Base-by-base conservation (phyloP, 2,797 vertebrate species). In the Melanotaenia pygmaea region DNA sequence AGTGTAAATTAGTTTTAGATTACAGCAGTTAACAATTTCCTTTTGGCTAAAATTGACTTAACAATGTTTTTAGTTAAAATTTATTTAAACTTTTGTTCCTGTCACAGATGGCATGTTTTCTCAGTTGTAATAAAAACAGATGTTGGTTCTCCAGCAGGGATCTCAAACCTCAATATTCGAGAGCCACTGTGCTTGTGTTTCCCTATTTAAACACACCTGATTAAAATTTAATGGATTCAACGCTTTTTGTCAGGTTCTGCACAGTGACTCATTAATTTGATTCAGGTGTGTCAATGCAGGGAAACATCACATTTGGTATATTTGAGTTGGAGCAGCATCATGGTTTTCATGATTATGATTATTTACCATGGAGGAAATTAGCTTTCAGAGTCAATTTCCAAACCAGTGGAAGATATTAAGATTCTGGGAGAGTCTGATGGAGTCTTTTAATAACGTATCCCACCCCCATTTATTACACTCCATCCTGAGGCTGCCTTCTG, bases 341-440 rank as follows among this genome's bases (percentile, higher is more conserved):
- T 14, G 59, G 51, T 28, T 58, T 18, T 69, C 59, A n/a, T 24
- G 22, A 58, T 62, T 26, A 26, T 51, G n/a, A 43, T 71, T 86
- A 79, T 87, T 88, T 81, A 75, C 67, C 35, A 38, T 70, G 69
- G 24, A 74, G 75, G 63, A 86, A 83, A 84, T 81, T 1, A 79
- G 59, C 75, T 86, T 83, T 82, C 67, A 74, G 14, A 64, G 26
- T 73, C 47, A 57, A 62, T 86, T 84, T 53, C 73, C 67, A 73
- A 76, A 62, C 34, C 43, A 61, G 47, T 60, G 67, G 80, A 89
- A 81, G 85, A 58, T 58, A 82, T 90, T 86, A 79, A 79, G 76
- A 86, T 83, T 57, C 60, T 74, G 67, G 14, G 32, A 2, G 54
- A 20, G 40, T 58, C 65, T 38, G 47, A 81, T 72, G 6, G 45